A percentile compares a stretch with the other conserved stretches of the same genome.
Conservation (phyloP, 2,797 vertebrate species). For the Neostethus bicornis region DNA sequence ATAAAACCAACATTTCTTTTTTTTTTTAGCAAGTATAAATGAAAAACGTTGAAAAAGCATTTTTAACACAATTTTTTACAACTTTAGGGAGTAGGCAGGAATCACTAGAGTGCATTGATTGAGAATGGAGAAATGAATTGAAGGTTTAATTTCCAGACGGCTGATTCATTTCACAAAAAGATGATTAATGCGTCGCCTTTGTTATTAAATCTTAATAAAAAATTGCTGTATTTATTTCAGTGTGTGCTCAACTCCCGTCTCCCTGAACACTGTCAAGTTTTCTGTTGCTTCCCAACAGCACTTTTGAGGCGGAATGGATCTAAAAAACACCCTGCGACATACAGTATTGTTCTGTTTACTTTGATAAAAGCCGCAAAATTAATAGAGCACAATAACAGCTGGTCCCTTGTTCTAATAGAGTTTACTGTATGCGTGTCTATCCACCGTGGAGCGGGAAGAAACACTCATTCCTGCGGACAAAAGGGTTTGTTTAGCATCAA, state of each 20-base stretch:
- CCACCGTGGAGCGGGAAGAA: conserved; percentile 26
- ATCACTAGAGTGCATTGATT: conserved; percentile 11
- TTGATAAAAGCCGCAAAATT: conserved; percentile 29
- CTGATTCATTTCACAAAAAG: conserved; percentile 16
- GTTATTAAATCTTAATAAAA: conserved; percentile 44
- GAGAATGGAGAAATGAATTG: conserved; percentile 11
- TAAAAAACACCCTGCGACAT: conserved; percentile 18
- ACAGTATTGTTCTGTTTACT: conserved; percentile 32
- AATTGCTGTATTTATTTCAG: conserved; percentile 44
- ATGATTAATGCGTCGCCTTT: conserved; percentile 13
- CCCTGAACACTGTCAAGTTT: conserved; percentile 40
- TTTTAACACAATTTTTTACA: conserved; percentile 14
- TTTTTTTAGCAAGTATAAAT: neutral
- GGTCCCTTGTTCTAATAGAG: conserved; percentile 22
- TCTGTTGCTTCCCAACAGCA: conserved; percentile 28
- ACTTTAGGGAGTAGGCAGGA: conserved; percentile 10
- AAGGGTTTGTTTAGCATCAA: conserved; percentile 61
- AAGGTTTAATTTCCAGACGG: conserved; percentile 21
- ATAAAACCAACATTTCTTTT: no score
- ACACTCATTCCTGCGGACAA: conserved; percentile 45
- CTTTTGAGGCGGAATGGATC: conserved; percentile 28
- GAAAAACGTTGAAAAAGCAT: no score
- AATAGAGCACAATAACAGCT: conserved; percentile 21
- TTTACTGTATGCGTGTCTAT: conserved; percentile 9
- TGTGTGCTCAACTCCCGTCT: conserved; percentile 48